These are phyloP conservation scores for Lepus oiostolus DNA, from an alignment of 2,797 vertebrate genomes.

Conservation along the genomic window DNA sequence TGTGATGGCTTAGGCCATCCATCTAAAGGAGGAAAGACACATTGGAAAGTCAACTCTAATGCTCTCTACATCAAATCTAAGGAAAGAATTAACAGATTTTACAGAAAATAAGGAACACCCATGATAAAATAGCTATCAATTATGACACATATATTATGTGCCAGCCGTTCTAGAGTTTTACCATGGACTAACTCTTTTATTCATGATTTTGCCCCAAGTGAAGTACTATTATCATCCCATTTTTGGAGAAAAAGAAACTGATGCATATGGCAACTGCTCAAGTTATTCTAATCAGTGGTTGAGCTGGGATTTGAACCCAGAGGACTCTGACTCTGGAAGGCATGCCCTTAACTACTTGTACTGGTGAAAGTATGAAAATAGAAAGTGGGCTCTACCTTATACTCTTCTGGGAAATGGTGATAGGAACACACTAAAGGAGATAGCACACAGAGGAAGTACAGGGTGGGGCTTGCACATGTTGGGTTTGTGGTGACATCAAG, in stretches of 20 bases:
- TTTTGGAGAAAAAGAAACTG: neutral
- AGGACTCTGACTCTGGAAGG: neutral
- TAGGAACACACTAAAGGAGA: neutral
- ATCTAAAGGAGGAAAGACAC: neutral
- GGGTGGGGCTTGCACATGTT: neutral
- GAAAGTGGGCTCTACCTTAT: neutral
- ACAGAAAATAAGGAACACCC: neutral
- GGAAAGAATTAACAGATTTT: neutral
- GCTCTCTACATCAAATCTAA: neutral
- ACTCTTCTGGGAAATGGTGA: neutral
- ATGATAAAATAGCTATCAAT: neutral
- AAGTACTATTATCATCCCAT: neutral
- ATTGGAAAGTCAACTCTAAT: neutral
- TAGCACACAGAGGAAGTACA: neutral
- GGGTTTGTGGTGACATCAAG: neutral
- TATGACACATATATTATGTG: neutral
- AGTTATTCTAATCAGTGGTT: constrained; percentile 5
- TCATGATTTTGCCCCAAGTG: neutral
- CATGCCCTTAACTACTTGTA: neutral
- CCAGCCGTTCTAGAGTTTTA: neutral
- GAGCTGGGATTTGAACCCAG: neutral
- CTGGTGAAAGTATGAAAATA: neutral
- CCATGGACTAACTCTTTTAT: neutral
- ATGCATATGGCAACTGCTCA: neutral
- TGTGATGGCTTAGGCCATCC: neutral